Conservation (phyloP, 2,888 invertebrate genomes). For the Lamproptera curius region DNA sequence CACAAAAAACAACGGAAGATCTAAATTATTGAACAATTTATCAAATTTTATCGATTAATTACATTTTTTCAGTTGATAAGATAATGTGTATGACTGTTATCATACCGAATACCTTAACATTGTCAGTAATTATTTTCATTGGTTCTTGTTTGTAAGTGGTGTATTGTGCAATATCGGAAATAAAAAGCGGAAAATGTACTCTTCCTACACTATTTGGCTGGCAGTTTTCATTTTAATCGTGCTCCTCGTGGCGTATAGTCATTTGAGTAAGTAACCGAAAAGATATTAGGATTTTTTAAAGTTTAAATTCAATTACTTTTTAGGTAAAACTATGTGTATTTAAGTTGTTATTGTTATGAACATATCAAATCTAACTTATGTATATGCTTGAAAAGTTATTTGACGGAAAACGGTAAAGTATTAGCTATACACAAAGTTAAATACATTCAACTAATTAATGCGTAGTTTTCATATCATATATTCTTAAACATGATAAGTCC, state of each 20-base stretch:
- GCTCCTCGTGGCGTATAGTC: constrained; percentile 28
- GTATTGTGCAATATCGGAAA: constrained; percentile 13
- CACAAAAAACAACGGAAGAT: background rate
- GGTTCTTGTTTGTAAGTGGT: constrained; percentile 5
- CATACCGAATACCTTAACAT: background rate
- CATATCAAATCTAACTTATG: too few relatives aligned
- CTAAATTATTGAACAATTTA: constrained; percentile 6
- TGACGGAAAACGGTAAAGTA: too few relatives aligned
- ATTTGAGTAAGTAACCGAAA: constrained; percentile 38
- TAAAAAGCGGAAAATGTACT: constrained; percentile 26
- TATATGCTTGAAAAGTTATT: too few relatives aligned
- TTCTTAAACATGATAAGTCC: too few relatives aligned
- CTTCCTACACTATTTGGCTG: constrained; percentile 36
- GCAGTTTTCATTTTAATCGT: constrained; percentile 32
- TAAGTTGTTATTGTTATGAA: too few relatives aligned
- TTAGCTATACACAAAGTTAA: too few relatives aligned
- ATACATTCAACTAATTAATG: too few relatives aligned
- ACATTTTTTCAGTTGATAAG: constrained; percentile 15
- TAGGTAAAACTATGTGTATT: too few relatives aligned
- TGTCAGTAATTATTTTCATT: constrained; percentile 1
- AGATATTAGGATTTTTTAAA: too few relatives aligned
- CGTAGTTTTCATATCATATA: too few relatives aligned
- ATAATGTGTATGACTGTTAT: constrained; percentile 14
- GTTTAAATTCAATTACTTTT: too few relatives aligned
- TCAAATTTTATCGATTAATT: constrained; percentile 18